Conservation (phyloP, 1,140 invertebrate species). For the Drusus annulatus region DNA sequence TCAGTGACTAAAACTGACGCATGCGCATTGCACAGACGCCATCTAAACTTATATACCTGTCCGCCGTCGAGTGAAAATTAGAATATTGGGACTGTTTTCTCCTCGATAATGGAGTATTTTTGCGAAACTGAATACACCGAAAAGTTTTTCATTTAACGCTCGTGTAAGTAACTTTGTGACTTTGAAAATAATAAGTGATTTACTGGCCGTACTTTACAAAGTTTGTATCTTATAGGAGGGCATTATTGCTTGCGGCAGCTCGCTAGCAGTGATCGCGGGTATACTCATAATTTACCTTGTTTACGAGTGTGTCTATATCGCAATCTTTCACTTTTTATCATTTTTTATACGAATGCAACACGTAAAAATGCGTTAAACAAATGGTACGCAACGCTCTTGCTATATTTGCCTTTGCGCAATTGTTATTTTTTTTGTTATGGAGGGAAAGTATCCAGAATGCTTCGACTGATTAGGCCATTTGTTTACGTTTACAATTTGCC, state of each 20-base stretch:
- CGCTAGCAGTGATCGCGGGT: constrained; percentile 27
- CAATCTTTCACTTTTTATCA: background rate
- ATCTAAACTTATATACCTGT: constrained; percentile 68
- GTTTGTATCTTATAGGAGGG: constrained; percentile 46
- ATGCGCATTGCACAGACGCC: constrained; percentile 72
- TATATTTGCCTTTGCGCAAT: constrained; percentile 33
- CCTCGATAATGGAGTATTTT: constrained; percentile 48
- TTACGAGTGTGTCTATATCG: constrained; percentile 1
- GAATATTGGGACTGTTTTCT: constrained; percentile 43
- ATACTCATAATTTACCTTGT: constrained; percentile 35
- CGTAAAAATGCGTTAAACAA: background rate
- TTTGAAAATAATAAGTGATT: constrained; percentile 11
- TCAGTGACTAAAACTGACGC: constrained; percentile 63
- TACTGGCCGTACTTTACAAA: constrained; percentile 32
- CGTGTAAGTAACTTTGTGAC: constrained; percentile 38
- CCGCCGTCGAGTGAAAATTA: constrained; percentile 60
- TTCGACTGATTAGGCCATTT: constrained; percentile 21
- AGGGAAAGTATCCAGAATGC: constrained; percentile 48
- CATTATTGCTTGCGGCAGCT: constrained; percentile 49
- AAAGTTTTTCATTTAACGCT: constrained; percentile 46
- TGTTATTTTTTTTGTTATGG: constrained; percentile 52
- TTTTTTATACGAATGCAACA: background rate
- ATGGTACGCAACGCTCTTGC: background rate
- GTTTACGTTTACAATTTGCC: constrained; percentile 46
- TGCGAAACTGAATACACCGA: constrained; percentile 28